A percentile compares a stretch with the other conserved stretches of the same genome.
Evolutionary conservation across 2,113 vertebrate species (phyloP).

Genomic region (Phyllostomus discolor): DNA sequence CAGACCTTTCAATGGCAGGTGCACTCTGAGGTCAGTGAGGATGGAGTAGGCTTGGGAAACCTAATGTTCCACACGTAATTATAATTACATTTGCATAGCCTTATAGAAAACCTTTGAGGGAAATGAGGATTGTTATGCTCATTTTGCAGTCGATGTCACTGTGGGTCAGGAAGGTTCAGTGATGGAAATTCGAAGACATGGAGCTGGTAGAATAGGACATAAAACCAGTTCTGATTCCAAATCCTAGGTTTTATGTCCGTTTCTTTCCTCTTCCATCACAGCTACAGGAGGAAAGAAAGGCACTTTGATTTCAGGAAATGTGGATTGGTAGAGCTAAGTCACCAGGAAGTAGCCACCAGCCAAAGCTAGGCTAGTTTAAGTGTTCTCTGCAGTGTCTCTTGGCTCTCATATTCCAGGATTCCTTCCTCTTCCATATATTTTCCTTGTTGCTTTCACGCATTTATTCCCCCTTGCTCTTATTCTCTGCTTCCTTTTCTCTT

Average conservation of each 20-base stretch:
- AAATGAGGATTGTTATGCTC: neutral
- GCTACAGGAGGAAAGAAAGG: neutral
- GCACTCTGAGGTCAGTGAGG: neutral
- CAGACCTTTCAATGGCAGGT: conserved; percentile 50
- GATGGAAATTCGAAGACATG: neutral
- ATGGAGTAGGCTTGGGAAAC: conserved; percentile 35
- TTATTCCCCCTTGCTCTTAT: neutral
- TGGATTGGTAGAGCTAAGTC: neutral
- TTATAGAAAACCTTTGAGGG: neutral
- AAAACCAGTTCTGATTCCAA: neutral
- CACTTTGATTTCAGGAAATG: neutral
- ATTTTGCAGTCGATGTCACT: neutral
- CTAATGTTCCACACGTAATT: conserved; percentile 27
- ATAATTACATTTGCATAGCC: conserved; percentile 23
- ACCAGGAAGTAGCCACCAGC: neutral
- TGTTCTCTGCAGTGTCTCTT: neutral
- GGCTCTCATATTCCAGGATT: neutral
- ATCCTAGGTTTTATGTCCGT: neutral
- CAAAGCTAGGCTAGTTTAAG: neutral
- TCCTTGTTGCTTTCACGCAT: neutral
- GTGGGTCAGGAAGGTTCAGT: neutral
- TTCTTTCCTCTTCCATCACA: neutral
- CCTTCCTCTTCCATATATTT: neutral
- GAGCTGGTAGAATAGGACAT: neutral
- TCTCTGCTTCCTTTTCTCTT: neutral